Evolutionary conservation across 1,140 invertebrate genomes (phyloP), one percentile per base, ranked within the genome.

Genomic region (Amyelois transitella): DNA sequence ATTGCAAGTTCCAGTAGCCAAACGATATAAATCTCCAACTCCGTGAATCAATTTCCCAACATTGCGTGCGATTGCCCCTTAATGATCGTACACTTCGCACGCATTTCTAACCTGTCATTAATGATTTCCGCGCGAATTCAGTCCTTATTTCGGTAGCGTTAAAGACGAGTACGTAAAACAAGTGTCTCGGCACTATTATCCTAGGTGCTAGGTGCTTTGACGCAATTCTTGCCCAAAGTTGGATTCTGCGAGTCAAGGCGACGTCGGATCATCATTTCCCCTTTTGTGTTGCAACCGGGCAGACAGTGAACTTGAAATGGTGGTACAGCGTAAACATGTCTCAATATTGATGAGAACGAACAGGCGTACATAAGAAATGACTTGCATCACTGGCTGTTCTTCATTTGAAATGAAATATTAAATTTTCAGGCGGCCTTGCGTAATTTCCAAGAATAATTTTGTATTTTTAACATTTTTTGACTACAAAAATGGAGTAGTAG

Each of bases 401-500:
- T 8, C 7, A 3, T 19, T 44, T 21, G 19, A 48, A 22, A 2
- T 20, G 19, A 22, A 48, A 22, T 21, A 14, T 14, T 38, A 14
- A 6, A 14, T 12, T 14, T 28, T 38, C 0, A 14, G 32, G 6
- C 6, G 32, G 32, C 32, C 32, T 38, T 14, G 32, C 32, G 38
- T 25, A 32, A 8, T 43, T 52, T 38, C 38, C 51, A 52, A 28
- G n/a, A n/a, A 38, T 38, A 24, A 3, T 5, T 24, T 5, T 24
- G 8, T 24, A 38, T 14, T 12, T 38, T 14, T 38, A 38, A 18
- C 48, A 49, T 43, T 52, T 28, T 52, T 52, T 7, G 51, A 38
- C 8, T 18, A 52, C 32, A 45, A 45, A 53, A 53, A 43, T 24
- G 52, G 45, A 45, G 17, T 53, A 53, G 44, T 45, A 53, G 44